These are phyloP conservation scores for Mystacides longicornis DNA, from an alignment of 2,888 invertebrate genomes.

Conservation along the genomic window DNA sequence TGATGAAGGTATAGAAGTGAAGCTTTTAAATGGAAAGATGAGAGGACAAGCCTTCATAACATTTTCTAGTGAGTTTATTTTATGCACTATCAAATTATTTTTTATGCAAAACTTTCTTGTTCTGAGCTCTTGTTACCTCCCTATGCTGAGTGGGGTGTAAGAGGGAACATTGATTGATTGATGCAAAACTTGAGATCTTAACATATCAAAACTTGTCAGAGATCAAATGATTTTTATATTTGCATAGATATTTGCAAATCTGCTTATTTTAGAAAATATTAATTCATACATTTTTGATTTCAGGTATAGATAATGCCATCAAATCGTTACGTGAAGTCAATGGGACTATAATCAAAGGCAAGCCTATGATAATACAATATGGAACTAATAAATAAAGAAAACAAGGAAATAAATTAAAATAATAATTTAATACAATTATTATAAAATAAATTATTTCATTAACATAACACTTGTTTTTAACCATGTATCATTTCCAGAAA, in stretches of 20 bases:
- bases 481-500: background rate
- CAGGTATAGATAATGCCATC: conserved; percentile 43
- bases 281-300: no score
- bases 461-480: background rate
- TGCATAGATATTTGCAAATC: no score
- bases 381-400: conserved; percentile 25
- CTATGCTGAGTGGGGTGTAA: no score
- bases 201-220: no score
- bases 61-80: conserved; percentile 39
- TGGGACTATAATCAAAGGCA: conserved; percentile 45
- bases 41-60: conserved; percentile 52
- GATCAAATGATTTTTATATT: no score
- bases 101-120: background rate
- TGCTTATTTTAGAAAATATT: no score
- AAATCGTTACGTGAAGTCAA: conserved; percentile 45
- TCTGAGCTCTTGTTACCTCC: no score
- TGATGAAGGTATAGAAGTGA: conserved; percentile 37
- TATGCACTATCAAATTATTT: background rate
- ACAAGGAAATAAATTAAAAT: background rate
- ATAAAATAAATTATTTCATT: background rate
- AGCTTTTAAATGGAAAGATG: conserved; percentile 49
- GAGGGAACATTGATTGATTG: no score
- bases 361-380: conserved; percentile 41
- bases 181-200: no score
- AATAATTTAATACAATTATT: background rate